phyloP scores from a whole-genome alignment of 2,888 invertebrate genomes.

The Dasypogon diadema region DNA sequence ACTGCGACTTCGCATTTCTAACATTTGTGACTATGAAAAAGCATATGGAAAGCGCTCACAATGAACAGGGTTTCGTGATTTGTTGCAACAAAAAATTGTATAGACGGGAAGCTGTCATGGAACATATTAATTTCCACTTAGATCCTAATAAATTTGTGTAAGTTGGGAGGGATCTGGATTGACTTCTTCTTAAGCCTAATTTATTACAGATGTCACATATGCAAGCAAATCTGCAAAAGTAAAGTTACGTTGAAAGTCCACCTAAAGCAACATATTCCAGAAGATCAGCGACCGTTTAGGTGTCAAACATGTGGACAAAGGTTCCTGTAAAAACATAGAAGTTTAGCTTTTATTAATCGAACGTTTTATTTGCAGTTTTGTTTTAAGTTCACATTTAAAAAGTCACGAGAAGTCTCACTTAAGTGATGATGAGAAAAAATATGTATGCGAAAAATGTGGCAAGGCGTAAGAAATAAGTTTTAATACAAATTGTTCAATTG shows the following conservation, averaged over 20 bases:
- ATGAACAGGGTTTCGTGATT: slow-evolving; percentile 42
- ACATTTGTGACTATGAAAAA: slow-evolving; percentile 50
- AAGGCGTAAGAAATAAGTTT: slow-evolving; percentile 45
- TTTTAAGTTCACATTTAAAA: slow-evolving; percentile 52
- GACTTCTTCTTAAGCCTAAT: not conserved
- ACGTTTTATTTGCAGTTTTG: slow-evolving; percentile 47
- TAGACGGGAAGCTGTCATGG: slow-evolving; percentile 51
- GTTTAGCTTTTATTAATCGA: not conserved
- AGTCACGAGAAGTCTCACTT: slow-evolving; percentile 54
- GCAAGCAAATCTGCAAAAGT: slow-evolving; percentile 51
- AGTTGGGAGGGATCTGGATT: too few relatives aligned
- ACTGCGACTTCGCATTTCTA: slow-evolving; percentile 42
- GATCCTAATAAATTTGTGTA: slow-evolving; percentile 53
- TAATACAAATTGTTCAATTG: too few relatives aligned
- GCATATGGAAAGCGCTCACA: slow-evolving; percentile 45
- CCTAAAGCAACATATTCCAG: slow-evolving; percentile 53
- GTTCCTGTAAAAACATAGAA: slow-evolving; percentile 1
- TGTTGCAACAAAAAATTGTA: slow-evolving; percentile 52
- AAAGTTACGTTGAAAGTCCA: slow-evolving; percentile 53
- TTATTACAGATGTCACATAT: slow-evolving; percentile 51
- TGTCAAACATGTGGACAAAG: slow-evolving; percentile 47
- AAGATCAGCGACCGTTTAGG: slow-evolving; percentile 46
- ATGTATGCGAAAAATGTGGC: slow-evolving; percentile 51
- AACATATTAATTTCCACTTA: slow-evolving; percentile 51
- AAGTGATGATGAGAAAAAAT: slow-evolving; percentile 48